Conservation (phyloP, 1,140 invertebrate genomes). For the Homarus americanus region DNA sequence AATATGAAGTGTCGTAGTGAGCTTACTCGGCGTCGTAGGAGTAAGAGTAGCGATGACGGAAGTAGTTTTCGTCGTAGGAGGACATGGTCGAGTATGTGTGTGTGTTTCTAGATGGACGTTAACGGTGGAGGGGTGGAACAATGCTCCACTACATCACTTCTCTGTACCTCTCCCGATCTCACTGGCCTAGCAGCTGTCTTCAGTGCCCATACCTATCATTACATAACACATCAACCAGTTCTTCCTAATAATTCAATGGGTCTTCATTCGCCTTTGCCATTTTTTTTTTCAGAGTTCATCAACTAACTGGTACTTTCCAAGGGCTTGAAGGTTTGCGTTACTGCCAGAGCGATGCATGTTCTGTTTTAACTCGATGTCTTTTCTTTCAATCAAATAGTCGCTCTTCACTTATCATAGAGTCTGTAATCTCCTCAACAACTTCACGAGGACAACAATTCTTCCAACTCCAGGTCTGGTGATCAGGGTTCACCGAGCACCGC, state of each 20-base stretch:
- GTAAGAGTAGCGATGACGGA: constrained; percentile 64
- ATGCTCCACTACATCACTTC: neutral
- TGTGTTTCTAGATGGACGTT: neutral
- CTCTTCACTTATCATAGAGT: too few relatives aligned
- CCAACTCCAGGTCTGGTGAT: neutral
- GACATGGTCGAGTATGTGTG: constrained; percentile 36
- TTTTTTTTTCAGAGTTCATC: neutral
- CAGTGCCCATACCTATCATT: neutral
- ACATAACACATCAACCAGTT: neutral
- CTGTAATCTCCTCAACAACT: too few relatives aligned
- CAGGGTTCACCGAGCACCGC: neutral
- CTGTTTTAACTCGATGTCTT: too few relatives aligned
- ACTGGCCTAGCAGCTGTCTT: neutral
- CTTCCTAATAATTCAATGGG: neutral
- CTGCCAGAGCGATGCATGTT: too few relatives aligned
- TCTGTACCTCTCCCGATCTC: neutral
- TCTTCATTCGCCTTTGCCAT: neutral
- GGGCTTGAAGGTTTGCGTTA: too few relatives aligned
- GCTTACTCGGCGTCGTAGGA: constrained; percentile 69
- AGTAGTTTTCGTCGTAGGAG: constrained; percentile 63
- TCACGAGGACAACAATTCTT: neutral
- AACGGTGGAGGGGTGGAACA: neutral
- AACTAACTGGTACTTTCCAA: neutral
- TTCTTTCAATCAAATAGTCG: too few relatives aligned
- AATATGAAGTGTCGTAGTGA: neutral